Percentiles rank a stretch among this genome's conserved stretches.
Evolutionary conservation across 1,140 invertebrate species (phyloP).

Genomic region (Drosophila parvula): DNA sequence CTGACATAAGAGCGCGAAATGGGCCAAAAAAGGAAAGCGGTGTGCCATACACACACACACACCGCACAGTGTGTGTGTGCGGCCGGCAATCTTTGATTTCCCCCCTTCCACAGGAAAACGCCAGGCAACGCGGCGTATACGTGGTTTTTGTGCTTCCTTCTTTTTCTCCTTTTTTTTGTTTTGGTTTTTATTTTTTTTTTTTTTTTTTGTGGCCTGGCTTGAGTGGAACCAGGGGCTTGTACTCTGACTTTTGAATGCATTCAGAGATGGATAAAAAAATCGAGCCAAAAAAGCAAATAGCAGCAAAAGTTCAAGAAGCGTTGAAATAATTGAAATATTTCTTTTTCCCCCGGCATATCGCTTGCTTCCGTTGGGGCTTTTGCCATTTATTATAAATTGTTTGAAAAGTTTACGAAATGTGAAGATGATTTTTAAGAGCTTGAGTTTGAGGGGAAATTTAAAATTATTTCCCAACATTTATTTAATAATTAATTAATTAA

Average conservation of each 20-base stretch:
- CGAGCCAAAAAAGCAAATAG: not conserved
- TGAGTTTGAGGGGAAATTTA: not conserved
- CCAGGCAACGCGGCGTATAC: slow-evolving; percentile 34
- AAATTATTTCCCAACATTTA: no score
- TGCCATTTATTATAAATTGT: not conserved
- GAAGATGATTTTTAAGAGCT: not conserved
- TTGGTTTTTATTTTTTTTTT: not conserved
- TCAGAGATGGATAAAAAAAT: slow-evolving; percentile 1
- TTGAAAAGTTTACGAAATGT: not conserved
- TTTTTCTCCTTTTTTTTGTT: slow-evolving; percentile 5
- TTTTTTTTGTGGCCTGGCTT: slow-evolving; percentile 2
- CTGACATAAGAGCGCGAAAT: slow-evolving; percentile 19
- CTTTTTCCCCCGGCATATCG: not conserved
- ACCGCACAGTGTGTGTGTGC: not conserved
- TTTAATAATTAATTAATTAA: no score
- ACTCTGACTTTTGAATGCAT: slow-evolving; percentile 15
- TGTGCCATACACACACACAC: not conserved
- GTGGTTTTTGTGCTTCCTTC: slow-evolving; percentile 21
- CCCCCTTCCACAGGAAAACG: slow-evolving; percentile 11
- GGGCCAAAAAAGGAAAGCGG: slow-evolving; percentile 1
- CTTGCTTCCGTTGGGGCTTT: not conserved
- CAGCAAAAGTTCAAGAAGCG: not conserved
- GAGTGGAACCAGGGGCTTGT: slow-evolving; percentile 6
- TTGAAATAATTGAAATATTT: slow-evolving; percentile 13
- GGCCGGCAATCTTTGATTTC: slow-evolving; percentile 56